Evolutionary conservation across 2,113 vertebrate genomes (phyloP), one percentile per base, ranked within the genome.

Genomic region (Odocoileus virginianus): DNA sequence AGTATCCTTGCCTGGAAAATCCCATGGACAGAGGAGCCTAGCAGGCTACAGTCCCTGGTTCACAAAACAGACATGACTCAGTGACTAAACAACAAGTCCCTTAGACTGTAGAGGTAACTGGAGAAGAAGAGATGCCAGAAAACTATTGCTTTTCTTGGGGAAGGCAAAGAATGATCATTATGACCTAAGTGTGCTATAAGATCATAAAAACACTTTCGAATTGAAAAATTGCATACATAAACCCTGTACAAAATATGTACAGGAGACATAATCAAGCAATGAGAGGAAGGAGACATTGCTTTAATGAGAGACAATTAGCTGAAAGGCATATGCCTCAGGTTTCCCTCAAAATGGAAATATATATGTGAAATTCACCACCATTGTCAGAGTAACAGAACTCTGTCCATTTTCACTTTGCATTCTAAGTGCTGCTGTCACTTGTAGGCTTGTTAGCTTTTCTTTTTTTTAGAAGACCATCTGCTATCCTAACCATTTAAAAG

Each of bases 391-490:
- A 89, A 97, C 92, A 91, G 74, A 97, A 94, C 23, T 84, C 90
- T 98, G 88, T 94, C 94, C 97, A 89, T 84, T 92, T 97, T 96
- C 93, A 71, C 87, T 90, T 64, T 94, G 91, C 91, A 95, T 97
- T 98, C 98, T 95, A 98, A 98, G 50, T 47, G 71, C 43, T 85
- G 40, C 89, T 98, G 67, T 98, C 0, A 0, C 85, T 79, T 89
- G 23, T 94, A 27, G 81, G 94, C 86, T 97, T 97, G 81, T 93
- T 98, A 95, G 64, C 74, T 98, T 98, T 98, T 94, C 74, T 81
- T 0, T 11, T 97, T 91, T 96, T 97, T 43, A 60, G 78, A 67
- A 98, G 96, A 97, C 54, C n/a, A 64, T 92, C 81, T 15, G 6
- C 82, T 40, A 54, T 52, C 96, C 97, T 95, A 89, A 55, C 83